A percentile compares a stretch with the other conserved stretches of the same genome.
Evolutionary conservation across 2,113 vertebrate genomes (phyloP).

Genomic region (Crypturellus undulatus): DNA sequence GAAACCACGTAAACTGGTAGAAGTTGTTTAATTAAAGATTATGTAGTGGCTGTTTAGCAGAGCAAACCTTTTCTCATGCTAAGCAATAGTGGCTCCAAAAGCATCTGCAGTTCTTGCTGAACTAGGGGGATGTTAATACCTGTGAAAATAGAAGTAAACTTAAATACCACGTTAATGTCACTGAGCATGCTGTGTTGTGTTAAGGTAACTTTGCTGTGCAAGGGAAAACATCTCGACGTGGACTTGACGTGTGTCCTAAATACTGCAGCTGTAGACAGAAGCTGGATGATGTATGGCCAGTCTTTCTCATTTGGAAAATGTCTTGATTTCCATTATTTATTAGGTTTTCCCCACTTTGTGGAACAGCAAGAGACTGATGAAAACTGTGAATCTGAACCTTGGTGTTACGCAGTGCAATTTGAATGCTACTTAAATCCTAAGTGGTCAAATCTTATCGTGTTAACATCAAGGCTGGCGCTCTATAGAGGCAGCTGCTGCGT

Average conservation of each 20-base stretch:
- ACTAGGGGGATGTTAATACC: neutral
- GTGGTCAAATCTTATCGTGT: constrained; percentile 17
- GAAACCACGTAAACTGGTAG: neutral
- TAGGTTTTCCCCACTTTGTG: neutral
- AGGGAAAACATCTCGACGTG: neutral
- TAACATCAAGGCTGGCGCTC: neutral
- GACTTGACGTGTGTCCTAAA: neutral
- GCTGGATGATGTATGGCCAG: fast-evolving
- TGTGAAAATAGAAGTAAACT: neutral
- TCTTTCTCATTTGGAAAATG: neutral
- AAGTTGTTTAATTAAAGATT: neutral
- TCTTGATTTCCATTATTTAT: neutral
- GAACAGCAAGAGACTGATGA: neutral
- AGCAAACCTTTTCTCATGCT: neutral
- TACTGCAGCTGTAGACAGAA: neutral
- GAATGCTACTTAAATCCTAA: neutral
- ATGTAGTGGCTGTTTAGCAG: neutral
- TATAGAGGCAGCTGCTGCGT: neutral
- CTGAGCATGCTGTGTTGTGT: neutral
- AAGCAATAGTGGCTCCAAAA: neutral
- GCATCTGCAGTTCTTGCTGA: neutral
- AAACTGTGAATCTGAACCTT: neutral
- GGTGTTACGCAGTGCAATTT: neutral
- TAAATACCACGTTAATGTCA: neutral
- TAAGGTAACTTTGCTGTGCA: neutral